Conservation (phyloP, 2,113 vertebrate species). For the Caretta caretta region DNA sequence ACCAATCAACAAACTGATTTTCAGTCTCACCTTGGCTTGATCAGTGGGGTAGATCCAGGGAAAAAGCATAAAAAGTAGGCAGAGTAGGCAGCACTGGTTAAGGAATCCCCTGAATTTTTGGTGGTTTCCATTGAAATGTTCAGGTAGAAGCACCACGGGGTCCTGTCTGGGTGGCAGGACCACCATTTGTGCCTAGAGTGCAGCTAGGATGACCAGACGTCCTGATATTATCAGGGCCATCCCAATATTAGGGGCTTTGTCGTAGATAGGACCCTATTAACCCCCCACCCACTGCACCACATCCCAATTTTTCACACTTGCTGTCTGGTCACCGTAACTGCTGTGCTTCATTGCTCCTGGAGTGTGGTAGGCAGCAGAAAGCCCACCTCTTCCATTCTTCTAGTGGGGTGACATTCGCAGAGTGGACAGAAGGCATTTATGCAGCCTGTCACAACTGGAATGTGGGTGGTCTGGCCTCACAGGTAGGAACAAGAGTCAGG, state of each 20-base stretch:
- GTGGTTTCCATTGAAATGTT: background rate
- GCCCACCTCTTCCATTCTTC: background rate
- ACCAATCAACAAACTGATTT: background rate
- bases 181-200: no score
- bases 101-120: background rate
- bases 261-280: no score
- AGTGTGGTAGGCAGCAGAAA: background rate
- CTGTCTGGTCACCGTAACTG: no score
- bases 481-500: background rate
- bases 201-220: no score
- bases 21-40: background rate
- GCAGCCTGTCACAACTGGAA: background rate
- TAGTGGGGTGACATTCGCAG: background rate
- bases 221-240: no score
- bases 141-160: background rate
- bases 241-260: no score
- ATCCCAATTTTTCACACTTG: no score
- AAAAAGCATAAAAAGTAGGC: background rate
- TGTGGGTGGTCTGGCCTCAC: background rate
- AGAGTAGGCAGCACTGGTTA: background rate
- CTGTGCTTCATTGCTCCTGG: background rate
- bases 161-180: no score
- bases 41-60: background rate
- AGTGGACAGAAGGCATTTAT: background rate
- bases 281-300: no score